Base-by-base conservation (phyloP, 2,113 vertebrate genomes). In the Pteronura brasiliensis region DNA sequence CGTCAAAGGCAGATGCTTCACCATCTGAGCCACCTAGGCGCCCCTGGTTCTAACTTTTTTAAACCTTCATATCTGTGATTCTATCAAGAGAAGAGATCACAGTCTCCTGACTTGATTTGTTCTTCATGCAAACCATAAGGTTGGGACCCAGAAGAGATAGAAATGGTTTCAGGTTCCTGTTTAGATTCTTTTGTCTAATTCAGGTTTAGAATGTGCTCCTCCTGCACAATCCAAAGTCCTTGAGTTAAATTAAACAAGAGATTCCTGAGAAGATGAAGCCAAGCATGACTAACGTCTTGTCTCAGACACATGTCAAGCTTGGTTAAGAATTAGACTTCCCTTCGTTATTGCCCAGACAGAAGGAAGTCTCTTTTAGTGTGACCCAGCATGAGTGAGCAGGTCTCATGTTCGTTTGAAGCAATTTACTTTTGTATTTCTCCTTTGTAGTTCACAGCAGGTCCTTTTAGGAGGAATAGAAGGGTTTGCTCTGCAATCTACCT, bases 231-330 rank as follows among this genome's bases (percentile, higher is more conserved):
- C 82, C 65, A 95, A 97, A 97, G 97, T 93, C 96, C 77, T 93
- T 88, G 39, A 90, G 95, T 97, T 98, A 98, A 98, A 98, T 97
- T 98, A 99, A 99, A 98, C 97, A 98, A 97, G 98, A 98, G 98
- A 98, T 98, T 98, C 98, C 98, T 97, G 97, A 98, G 97, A 97
- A 97, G 97, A 92, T 39, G 93, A 98, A 98, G 89, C 82, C 87
- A 97, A 98, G 98, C 96, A 97, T 98, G 98, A 98, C 99, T 98
- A 99, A 99, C 98, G 90, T 97, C 97, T 98, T 98, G 98, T 98
- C 98, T 98, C 96, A 74, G 97, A 97, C 88, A 96, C 92, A 85
- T 93, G 98, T 97, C 92, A 98, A 98, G 80, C 67, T 81, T 95
- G 93, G 97, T 98, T 99, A 98, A 98, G 99, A 98, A 98, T 96